These are phyloP conservation scores for Thalassoma bifasciatum DNA, from an alignment of 2,113 vertebrate species.

Conservation along the genomic window DNA sequence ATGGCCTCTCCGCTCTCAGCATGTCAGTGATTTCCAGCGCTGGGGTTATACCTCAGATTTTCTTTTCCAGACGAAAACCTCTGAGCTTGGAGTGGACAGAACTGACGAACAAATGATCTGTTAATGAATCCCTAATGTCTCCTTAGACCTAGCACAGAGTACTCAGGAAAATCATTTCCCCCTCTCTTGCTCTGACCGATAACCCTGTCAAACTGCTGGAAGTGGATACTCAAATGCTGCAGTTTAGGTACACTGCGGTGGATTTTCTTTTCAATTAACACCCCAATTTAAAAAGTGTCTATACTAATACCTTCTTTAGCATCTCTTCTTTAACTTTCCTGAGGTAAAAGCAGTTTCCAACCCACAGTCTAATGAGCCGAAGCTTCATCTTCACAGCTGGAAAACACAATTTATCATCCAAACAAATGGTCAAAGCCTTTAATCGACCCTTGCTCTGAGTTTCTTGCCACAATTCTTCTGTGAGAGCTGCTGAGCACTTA, in stretches of 20 bases:
- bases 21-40: background rate
- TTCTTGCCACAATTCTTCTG: slow-evolving; percentile 33
- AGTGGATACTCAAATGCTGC: slow-evolving; percentile 24
- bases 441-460: slow-evolving; percentile 6
- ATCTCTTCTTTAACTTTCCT: background rate
- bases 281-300: slow-evolving; percentile 6
- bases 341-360: slow-evolving; percentile 1
- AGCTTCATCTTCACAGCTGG: background rate
- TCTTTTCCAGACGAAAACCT: slow-evolving; percentile 15
- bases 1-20: slow-evolving; percentile 11
- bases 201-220: slow-evolving; percentile 34
- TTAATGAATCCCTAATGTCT: slow-evolving; percentile 12
- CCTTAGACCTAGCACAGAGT: background rate
- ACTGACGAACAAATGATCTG: slow-evolving; percentile 20
- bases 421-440: slow-evolving; percentile 1
- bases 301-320: slow-evolving; percentile 3
- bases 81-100: slow-evolving; percentile 1
- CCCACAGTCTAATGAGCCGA: slow-evolving; percentile 23
- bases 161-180: slow-evolving; percentile 8
- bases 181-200: slow-evolving; percentile 18
- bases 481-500: slow-evolving; percentile 51
- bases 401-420: slow-evolving; percentile 11
- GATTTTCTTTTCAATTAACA: slow-evolving; percentile 35
- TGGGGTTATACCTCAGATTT: slow-evolving; percentile 12
- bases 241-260: background rate